Evolutionary conservation across 2,888 invertebrate genomes (phyloP), one percentile per base, ranked within the genome.

Genomic region (Galerucella nymphaeae): DNA sequence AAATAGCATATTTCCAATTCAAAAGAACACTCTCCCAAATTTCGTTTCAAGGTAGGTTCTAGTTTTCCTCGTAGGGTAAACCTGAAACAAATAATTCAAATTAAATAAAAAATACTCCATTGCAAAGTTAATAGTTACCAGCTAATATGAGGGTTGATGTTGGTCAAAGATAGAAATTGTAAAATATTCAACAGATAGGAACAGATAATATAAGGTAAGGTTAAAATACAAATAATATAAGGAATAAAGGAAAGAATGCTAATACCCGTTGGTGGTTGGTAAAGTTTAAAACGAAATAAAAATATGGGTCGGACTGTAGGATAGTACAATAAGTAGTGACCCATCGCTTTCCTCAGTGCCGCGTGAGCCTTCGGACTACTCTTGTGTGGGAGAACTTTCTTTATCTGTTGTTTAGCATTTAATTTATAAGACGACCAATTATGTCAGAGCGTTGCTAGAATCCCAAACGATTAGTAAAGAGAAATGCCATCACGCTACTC

Each of bases 1-100:
- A 90, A 81, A 73, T 88, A 86, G 77, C 90, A 90, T 48, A 90
- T 91, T 85, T 94, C 94, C 78, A 94, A 84, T 83, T 94, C 93
- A 83, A 94, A 94, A 0, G 92, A 92, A 77, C 89, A 89, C 77
- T 85, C 80, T 78, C 84, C 73, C 75, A 84, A 82, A 75, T 77
- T 84, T 74, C 80, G 78, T 73, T 63, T 71, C 2, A 76, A 66
- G 70, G 80, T 83, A n/a, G 84, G 85, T 79, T 89, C 89, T 71
- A 92, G 88, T 82, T 91, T 91, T 20, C 93, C 93, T 64, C 91
- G 88, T 16, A 94, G 84, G 8, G 88, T 89, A 84, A 91, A 94
- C 71, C 93, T 93, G 84, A 20, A 86, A 85, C 73, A 67, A 64
- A 66, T 72, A 70, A 57, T 3, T 50, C 30, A 18, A 18, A 53